These are phyloP conservation scores for Gnatocerus cornutus DNA, from an alignment of 2,888 invertebrate species.

Conservation along the genomic window DNA sequence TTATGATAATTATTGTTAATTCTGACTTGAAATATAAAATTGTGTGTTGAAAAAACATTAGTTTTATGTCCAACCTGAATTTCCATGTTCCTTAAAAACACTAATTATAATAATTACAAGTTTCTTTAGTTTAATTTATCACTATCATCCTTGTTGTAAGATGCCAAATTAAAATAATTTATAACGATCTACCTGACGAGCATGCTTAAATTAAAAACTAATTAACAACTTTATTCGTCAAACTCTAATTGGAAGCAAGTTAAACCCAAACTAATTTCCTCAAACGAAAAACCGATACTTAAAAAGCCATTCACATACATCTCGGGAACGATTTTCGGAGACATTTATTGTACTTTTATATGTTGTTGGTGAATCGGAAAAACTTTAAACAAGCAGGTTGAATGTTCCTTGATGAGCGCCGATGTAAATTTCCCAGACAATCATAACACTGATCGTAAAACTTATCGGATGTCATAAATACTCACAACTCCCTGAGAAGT, in stretches of 20 bases:
- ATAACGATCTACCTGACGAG: slow-evolving; percentile 5
- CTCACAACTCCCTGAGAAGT: slow-evolving; percentile 96
- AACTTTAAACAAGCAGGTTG: slow-evolving; percentile 7
- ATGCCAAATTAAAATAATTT: slow-evolving; percentile 22
- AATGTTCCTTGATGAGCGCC: slow-evolving; percentile 7
- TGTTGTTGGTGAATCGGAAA: slow-evolving; percentile 7
- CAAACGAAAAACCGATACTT: slow-evolving; percentile 4
- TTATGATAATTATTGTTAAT: neutral
- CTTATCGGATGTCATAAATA: slow-evolving; percentile 62
- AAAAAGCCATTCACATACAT: slow-evolving; percentile 11
- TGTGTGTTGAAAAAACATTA: neutral
- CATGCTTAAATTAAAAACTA: slow-evolving; percentile 19
- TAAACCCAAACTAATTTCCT: slow-evolving; percentile 21
- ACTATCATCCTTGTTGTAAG: slow-evolving; percentile 10
- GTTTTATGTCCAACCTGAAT: slow-evolving; percentile 1
- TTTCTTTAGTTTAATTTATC: slow-evolving; percentile 8
- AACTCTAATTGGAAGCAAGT: slow-evolving; percentile 9
- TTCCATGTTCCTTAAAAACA: neutral
- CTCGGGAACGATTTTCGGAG: slow-evolving; percentile 11
- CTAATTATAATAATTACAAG: slow-evolving; percentile 9
- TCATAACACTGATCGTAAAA: slow-evolving; percentile 15
- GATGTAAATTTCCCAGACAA: slow-evolving; percentile 22
- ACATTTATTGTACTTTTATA: slow-evolving; percentile 16
- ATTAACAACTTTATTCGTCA: slow-evolving; percentile 28
- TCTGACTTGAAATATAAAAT: too few species aligned